Conservation (phyloP, 2,797 vertebrate genomes). For the Glyptemys insculpta region DNA sequence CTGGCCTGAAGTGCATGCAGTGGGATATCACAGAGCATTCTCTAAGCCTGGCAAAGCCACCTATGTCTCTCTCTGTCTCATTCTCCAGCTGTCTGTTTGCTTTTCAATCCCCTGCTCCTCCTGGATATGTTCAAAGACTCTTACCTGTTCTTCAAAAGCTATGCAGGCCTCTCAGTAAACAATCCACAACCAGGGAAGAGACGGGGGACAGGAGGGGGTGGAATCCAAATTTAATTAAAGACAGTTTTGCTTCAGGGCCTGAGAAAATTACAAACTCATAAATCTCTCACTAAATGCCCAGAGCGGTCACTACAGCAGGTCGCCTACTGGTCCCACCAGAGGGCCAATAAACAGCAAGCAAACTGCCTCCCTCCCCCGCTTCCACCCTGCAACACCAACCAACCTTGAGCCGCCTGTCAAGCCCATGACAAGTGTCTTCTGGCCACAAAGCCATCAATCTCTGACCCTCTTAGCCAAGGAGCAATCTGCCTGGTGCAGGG, state of each 20-base stretch:
- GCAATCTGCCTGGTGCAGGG: neutral
- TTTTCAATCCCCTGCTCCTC: constrained; percentile 66
- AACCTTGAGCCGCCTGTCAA: constrained; percentile 70
- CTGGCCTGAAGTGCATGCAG: neutral
- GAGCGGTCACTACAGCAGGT: constrained; percentile 12
- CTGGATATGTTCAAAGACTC: constrained; percentile 36
- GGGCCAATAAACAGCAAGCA: constrained; percentile 20
- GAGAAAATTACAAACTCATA: constrained; percentile 72
- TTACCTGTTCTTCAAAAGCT: constrained; percentile 63
- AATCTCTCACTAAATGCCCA: constrained; percentile 68
- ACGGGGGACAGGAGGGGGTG: neutral
- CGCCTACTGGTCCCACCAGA: constrained; percentile 55
- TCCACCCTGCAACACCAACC: constrained; percentile 47
- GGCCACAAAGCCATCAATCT: constrained; percentile 66
- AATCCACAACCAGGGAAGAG: constrained; percentile 29
- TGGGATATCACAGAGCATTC: constrained; percentile 1
- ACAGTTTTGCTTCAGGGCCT: constrained; percentile 62
- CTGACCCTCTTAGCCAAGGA: neutral
- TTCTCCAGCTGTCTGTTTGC: constrained; percentile 68
- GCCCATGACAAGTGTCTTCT: constrained; percentile 46
- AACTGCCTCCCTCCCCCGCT: neutral
- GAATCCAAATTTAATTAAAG: constrained; percentile 73
- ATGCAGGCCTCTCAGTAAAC: constrained; percentile 52
- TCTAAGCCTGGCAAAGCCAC: neutral
- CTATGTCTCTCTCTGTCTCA: constrained; percentile 5